Conservation (phyloP, 1,140 invertebrate genomes). For the Aphelenchoides avenae region DNA sequence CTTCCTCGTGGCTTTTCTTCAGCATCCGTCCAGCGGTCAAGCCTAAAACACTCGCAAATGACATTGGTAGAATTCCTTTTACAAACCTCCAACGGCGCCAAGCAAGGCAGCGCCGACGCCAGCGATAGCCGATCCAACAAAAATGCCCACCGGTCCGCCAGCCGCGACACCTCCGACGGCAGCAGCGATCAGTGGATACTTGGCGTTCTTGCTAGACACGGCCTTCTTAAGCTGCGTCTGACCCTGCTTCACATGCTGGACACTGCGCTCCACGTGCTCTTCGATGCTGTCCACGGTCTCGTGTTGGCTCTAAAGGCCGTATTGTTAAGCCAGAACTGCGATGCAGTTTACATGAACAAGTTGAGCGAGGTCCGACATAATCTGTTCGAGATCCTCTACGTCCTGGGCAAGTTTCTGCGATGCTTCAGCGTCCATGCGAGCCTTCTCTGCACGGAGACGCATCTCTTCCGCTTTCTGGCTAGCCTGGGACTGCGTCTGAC, state of each 20-base stretch:
- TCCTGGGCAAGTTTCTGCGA: conserved; percentile 33
- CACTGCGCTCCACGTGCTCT: conserved; percentile 40
- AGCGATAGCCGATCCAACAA: conserved; percentile 43
- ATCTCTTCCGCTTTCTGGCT: conserved; percentile 12
- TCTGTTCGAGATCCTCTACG: conserved; percentile 45
- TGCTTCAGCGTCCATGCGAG: conserved; percentile 36
- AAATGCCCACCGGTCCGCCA: conserved; percentile 45
- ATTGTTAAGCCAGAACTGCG: not conserved
- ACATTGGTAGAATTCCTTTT: no score
- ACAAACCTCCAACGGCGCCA: conserved; percentile 37
- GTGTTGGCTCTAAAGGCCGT: conserved; percentile 33
- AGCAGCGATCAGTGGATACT: conserved; percentile 38
- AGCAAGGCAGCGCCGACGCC: conserved; percentile 42
- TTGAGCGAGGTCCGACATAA: conserved; percentile 39
- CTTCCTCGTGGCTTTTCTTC: no score
- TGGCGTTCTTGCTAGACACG: conserved; percentile 45
- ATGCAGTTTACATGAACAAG: conserved; percentile 38
- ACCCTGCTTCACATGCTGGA: conserved; percentile 35
- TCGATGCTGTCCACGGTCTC: conserved; percentile 50
- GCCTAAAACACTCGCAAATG: no score
- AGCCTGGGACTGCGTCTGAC: conserved; percentile 5
- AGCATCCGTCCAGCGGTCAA: no score
- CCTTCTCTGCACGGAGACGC: conserved; percentile 19
- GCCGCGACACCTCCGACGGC: conserved; percentile 42
- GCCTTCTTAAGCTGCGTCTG: conserved; percentile 43